Evolutionary conservation across 2,888 invertebrate genomes (phyloP).

Genomic region (Poecilobothrus nobilitatus): DNA sequence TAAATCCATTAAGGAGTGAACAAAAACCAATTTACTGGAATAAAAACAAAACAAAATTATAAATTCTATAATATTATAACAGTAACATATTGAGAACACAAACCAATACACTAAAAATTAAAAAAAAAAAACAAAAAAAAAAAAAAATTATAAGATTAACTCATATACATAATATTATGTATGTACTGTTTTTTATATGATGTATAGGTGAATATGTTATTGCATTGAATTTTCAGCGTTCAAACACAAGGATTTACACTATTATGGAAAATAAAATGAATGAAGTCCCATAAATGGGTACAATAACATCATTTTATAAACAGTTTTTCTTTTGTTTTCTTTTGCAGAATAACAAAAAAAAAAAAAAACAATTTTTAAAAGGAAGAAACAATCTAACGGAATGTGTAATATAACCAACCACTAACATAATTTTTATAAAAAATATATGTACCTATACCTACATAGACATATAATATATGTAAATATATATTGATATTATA

Average conservation of each 20-base stretch:
- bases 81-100: background rate
- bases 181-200: background rate
- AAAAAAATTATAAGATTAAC: no score
- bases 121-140: no score
- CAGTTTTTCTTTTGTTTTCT: background rate
- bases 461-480: no score
- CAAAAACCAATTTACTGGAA: slow-evolving; percentile 3
- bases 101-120: background rate
- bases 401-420: background rate
- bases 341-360: no score
- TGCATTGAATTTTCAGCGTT: background rate
- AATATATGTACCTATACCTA: background rate
- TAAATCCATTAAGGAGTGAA: background rate
- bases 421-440: background rate
- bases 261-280: background rate
- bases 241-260: background rate
- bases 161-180: no score
- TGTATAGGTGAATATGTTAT: background rate
- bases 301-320: background rate
- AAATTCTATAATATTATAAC: background rate
- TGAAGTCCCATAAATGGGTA: background rate
- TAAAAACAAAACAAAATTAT: background rate
- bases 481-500: no score
- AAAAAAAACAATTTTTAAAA: no score
- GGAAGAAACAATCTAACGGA: background rate